phyloP scores from a whole-genome alignment of 2,888 invertebrate genomes.

The Panorpa germanica region DNA sequence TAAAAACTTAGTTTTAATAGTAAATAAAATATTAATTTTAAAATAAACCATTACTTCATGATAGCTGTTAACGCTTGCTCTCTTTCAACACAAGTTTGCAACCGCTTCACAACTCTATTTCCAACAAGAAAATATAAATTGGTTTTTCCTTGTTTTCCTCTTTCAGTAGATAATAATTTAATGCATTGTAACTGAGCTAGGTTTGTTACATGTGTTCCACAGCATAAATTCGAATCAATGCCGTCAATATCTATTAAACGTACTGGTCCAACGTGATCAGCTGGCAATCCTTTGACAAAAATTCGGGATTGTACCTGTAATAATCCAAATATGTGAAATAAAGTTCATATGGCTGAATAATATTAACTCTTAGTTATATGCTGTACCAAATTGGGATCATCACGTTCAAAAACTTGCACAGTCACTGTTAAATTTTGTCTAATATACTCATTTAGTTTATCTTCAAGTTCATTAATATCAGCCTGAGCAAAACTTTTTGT shows the following conservation, averaged over 20 bases:
- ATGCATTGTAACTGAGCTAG: constrained; percentile 46
- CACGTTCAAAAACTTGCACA: constrained; percentile 39
- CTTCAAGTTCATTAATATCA: constrained; percentile 34
- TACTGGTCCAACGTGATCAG: constrained; percentile 57
- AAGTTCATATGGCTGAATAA: constrained; percentile 10
- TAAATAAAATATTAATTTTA: neutral
- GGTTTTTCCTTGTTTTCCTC: constrained; percentile 50
- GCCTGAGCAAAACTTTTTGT: constrained; percentile 30
- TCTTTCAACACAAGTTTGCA: constrained; percentile 39
- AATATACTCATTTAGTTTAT: constrained; percentile 47
- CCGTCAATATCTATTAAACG: constrained; percentile 58
- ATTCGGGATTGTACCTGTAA: constrained; percentile 26
- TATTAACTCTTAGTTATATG: no score
- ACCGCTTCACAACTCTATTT: constrained; percentile 38
- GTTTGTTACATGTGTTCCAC: constrained; percentile 71
- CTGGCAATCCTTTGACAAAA: constrained; percentile 53
- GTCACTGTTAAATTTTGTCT: constrained; percentile 37
- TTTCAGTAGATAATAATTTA: constrained; percentile 47
- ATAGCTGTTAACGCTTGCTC: constrained; percentile 47
- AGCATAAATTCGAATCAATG: constrained; percentile 68
- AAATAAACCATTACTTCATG: constrained; percentile 38
- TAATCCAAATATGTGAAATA: constrained; percentile 1
- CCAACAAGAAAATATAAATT: constrained; percentile 55
- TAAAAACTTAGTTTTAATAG: constrained; percentile 2
- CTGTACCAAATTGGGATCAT: constrained; percentile 39